phyloP scores from a whole-genome alignment of 92 coral and sea anemone species.

The Parazoanthus darwini region DNA sequence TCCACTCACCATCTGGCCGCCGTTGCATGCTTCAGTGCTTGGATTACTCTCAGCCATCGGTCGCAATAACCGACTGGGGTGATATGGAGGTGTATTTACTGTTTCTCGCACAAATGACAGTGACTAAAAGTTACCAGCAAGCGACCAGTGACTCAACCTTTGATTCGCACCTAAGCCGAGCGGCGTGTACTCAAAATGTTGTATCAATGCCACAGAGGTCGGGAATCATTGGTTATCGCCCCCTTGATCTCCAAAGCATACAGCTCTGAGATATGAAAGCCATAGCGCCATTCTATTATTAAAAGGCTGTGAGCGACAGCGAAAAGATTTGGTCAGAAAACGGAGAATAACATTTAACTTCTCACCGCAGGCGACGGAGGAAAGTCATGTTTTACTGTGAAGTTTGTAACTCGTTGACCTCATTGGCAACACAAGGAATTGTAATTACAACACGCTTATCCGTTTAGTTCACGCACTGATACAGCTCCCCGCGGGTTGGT shows the following conservation, averaged over 20 bases:
- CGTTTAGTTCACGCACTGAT: neutral
- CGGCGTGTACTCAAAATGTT: neutral
- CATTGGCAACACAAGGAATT: constrained; percentile 1
- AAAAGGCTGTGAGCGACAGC: neutral
- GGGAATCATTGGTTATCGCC: constrained; percentile 19
- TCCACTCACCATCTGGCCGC: constrained; percentile 35
- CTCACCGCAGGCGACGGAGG: neutral
- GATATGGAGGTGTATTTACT: neutral
- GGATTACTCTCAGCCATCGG: constrained; percentile 9
- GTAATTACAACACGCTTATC: neutral
- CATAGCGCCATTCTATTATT: neutral
- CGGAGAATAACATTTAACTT: neutral
- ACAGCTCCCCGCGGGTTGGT: neutral
- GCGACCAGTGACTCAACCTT: neutral
- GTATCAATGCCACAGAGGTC: neutral
- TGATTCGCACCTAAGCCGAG: constrained; percentile 8
- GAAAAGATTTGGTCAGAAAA: neutral
- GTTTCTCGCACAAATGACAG: neutral
- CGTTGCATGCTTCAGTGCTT: neutral
- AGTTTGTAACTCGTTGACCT: too few relatives aligned
- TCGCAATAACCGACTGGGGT: neutral
- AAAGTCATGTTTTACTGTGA: neutral
- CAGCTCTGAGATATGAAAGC: neutral
- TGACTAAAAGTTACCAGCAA: neutral
- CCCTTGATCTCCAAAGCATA: constrained; percentile 11